These are phyloP conservation scores for Sphaerophoria rueppellii DNA, from an alignment of 2,888 invertebrate genomes.

Conservation along the genomic window DNA sequence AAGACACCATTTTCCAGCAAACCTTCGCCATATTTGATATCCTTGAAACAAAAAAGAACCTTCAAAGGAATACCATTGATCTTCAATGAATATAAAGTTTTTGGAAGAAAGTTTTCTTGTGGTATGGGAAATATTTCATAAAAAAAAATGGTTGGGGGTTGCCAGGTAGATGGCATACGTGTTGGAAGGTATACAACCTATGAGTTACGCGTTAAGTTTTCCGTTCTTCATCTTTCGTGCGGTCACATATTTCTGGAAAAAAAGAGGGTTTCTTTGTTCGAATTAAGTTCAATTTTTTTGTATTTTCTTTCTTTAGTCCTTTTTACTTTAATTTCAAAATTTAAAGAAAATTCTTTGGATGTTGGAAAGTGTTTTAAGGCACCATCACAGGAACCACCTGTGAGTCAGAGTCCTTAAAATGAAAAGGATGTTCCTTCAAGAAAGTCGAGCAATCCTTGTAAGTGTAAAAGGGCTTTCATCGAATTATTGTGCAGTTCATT, in stretches of 20 bases:
- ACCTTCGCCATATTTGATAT: not conserved
- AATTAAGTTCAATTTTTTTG: not conserved
- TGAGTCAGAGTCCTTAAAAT: conserved; percentile 28
- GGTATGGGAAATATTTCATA: conserved; percentile 6
- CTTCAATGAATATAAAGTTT: conserved; percentile 63
- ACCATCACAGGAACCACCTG: conserved; percentile 20
- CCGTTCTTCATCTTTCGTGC: conserved; percentile 28
- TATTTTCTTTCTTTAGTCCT: not conserved
- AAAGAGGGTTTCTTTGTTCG: conserved; percentile 44
- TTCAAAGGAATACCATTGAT: conserved; percentile 41
- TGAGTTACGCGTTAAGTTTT: conserved; percentile 47
- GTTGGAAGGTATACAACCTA: not conserved
- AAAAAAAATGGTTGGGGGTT: not conserved
- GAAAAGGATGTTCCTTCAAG: conserved; percentile 41
- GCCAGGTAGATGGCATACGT: too few species aligned
- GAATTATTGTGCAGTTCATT: conserved; percentile 34
- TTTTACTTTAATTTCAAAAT: not conserved
- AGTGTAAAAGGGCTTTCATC: conserved; percentile 11
- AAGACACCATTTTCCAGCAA: conserved; percentile 17
- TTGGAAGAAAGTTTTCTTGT: conserved; percentile 42
- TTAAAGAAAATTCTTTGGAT: conserved; percentile 3
- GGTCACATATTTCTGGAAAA: conserved; percentile 50
- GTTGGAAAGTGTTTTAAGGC: too few species aligned
- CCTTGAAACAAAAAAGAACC: conserved; percentile 7
- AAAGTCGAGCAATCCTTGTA: conserved; percentile 26